A percentile compares a stretch with the other conserved stretches of the same genome.
Conservation (phyloP, 2,888 invertebrate genomes). For the Aspidiotus rigidus region DNA sequence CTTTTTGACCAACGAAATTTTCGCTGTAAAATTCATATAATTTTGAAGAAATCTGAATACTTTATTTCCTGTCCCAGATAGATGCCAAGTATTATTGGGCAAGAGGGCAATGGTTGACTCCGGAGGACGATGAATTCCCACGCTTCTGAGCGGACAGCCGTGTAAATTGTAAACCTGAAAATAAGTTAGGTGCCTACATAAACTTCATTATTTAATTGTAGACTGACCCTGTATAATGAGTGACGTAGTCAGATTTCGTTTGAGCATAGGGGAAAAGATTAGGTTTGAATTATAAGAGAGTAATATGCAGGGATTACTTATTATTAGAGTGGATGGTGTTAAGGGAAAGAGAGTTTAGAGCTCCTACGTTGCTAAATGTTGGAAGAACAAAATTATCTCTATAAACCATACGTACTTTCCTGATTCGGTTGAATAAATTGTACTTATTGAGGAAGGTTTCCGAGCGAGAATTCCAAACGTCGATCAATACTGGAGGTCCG, state of each 20-base stretch:
- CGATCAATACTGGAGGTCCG: slow-evolving; percentile 35
- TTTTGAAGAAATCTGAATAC: slow-evolving; percentile 35
- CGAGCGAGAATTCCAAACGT: slow-evolving; percentile 34
- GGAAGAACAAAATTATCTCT: too few relatives aligned
- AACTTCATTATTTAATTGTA: neutral
- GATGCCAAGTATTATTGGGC: slow-evolving; percentile 28
- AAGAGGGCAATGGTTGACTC: slow-evolving; percentile 34
- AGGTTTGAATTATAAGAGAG: too few relatives aligned
- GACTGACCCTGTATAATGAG: neutral
- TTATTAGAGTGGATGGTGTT: too few relatives aligned
- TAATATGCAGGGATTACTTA: too few relatives aligned
- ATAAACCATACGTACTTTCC: slow-evolving; percentile 15
- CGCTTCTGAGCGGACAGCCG: slow-evolving; percentile 35
- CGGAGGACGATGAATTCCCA: slow-evolving; percentile 36
- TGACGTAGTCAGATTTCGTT: too few relatives aligned
- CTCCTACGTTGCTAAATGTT: too few relatives aligned
- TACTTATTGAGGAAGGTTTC: slow-evolving; percentile 16
- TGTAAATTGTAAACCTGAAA: slow-evolving; percentile 33
- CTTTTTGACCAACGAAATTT: slow-evolving; percentile 19
- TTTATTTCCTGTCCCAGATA: slow-evolving; percentile 35
- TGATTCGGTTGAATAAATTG: slow-evolving; percentile 28
- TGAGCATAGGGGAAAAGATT: too few relatives aligned
- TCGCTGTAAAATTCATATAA: slow-evolving; percentile 35
- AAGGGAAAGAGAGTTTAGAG: too few relatives aligned
- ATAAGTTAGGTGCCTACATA: neutral